These are phyloP conservation scores for Emydocephalus ijimae DNA, from an alignment of 2,113 vertebrate species.

Conservation along the genomic window DNA sequence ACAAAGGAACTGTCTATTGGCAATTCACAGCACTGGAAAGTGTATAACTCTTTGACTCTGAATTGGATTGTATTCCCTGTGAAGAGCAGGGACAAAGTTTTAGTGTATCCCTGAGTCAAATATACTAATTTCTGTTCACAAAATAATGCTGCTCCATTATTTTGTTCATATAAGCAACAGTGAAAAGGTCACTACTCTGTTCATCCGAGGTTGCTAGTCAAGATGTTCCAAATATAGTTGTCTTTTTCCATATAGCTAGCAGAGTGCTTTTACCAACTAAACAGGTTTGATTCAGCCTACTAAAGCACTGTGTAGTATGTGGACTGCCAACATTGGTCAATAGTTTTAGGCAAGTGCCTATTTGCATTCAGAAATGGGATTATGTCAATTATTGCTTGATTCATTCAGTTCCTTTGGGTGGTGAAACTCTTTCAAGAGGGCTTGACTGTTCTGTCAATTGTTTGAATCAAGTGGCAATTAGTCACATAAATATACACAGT, in stretches of 20 bases:
- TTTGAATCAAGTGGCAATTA: background rate
- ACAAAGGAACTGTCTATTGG: background rate
- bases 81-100: background rate
- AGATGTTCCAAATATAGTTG: background rate
- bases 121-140: constrained; percentile 14
- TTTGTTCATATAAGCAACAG: background rate
- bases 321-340: constrained; percentile 14
- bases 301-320: background rate
- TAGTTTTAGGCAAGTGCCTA: background rate
- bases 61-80: background rate
- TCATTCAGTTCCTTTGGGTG: background rate
- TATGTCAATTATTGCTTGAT: background rate
- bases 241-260: constrained; percentile 6
- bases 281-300: background rate
- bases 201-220: background rate
- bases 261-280: constrained; percentile 13
- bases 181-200: background rate
- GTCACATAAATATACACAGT: background rate
- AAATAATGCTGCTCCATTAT: background rate
- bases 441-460: background rate
- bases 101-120: background rate
- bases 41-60: background rate
- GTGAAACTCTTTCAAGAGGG: background rate
- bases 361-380: background rate
- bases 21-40: background rate